Base-by-base conservation (phyloP, 2,888 invertebrate species). In the Neelides folsomi region DNA sequence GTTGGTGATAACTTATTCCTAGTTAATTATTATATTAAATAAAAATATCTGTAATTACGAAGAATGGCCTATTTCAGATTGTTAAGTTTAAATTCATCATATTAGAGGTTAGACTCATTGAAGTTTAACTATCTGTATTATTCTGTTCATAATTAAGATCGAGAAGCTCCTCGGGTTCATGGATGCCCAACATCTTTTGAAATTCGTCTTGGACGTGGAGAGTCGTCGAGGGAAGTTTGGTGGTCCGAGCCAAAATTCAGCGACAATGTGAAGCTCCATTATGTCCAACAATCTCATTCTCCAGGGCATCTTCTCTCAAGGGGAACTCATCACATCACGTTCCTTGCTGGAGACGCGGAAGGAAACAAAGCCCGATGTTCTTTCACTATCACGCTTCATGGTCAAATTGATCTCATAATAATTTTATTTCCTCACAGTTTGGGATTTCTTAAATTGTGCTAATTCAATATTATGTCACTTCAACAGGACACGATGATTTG, bases 211-310 rank as follows among this genome's bases (percentile, higher is more conserved):
- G 69, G 71, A 43, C 71, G 72, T 12, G 75, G 77, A 41, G 78
- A 80, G 66, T 69, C 69, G 1, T 72, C 74, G 49, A 73, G 77
- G 20, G 71, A 74, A 40, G 73, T 81, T 42, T 72, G 73, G 58
- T 82, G 82, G 82, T 74, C 75, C 40, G 81, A 82, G 62, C 81
- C 82, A 1, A 69, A 71, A 40, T 81, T 82, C 63, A 71, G 70
- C 20, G 77, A 78, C 67, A 77, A 78, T 63, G 75, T 76, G 38
- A 74, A 71, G 47, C 69, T 80, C 19, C 73, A 73, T 51, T 72
- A 72, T 51, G 70, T 78, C 42, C 78, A 76, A 42, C 63, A 62
- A 49, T 63, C 62, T 56, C 64, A 65, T 54, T 57, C 57, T 1
- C 77, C 81, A n/a, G 81, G 81, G 45, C 74, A 77, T 53, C 66